phyloP scores from a whole-genome alignment of 92 coral and sea anemone species.

The Ricordea florida region DNA sequence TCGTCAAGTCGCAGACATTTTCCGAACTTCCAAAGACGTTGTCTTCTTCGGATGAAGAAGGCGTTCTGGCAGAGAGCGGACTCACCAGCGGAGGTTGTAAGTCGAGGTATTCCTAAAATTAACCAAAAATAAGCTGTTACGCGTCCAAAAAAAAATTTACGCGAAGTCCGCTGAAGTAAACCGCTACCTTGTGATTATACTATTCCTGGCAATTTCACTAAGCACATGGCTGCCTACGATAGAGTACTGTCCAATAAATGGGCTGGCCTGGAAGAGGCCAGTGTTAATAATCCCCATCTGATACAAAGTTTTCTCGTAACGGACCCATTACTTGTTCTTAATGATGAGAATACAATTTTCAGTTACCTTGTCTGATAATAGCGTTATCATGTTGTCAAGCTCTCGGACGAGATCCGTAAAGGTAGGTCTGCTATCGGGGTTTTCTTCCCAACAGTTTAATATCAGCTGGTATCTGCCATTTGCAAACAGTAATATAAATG shows the following conservation, averaged over 20 bases:
- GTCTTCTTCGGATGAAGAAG: slow-evolving; percentile 68
- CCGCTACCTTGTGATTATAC: too few relatives aligned
- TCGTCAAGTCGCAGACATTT: slow-evolving; percentile 60
- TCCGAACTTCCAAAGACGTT: slow-evolving; percentile 75
- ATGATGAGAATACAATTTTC: background rate
- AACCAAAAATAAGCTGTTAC: background rate
- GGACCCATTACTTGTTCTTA: too few relatives aligned
- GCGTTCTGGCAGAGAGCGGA: slow-evolving; percentile 85
- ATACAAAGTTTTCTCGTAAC: too few relatives aligned
- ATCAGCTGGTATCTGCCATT: slow-evolving; percentile 67
- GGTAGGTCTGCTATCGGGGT: slow-evolving; percentile 78
- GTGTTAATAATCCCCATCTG: too few relatives aligned
- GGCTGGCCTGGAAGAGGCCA: too few relatives aligned
- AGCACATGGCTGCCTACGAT: too few relatives aligned
- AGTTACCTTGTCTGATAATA: slow-evolving; percentile 79
- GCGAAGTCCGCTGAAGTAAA: background rate
- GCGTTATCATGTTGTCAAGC: slow-evolving; percentile 73
- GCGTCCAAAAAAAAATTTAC: too few relatives aligned
- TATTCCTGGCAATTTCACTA: too few relatives aligned
- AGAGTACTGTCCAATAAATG: too few relatives aligned
- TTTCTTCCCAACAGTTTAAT: slow-evolving; percentile 86
- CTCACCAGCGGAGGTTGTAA: slow-evolving; percentile 84
- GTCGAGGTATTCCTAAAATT: slow-evolving; percentile 89
- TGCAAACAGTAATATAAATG: background rate
- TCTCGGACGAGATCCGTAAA: slow-evolving; percentile 75